Evolutionary conservation across 2,797 vertebrate species (phyloP), one percentile per base, ranked within the genome.

Genomic region (Helostoma temminkii): DNA sequence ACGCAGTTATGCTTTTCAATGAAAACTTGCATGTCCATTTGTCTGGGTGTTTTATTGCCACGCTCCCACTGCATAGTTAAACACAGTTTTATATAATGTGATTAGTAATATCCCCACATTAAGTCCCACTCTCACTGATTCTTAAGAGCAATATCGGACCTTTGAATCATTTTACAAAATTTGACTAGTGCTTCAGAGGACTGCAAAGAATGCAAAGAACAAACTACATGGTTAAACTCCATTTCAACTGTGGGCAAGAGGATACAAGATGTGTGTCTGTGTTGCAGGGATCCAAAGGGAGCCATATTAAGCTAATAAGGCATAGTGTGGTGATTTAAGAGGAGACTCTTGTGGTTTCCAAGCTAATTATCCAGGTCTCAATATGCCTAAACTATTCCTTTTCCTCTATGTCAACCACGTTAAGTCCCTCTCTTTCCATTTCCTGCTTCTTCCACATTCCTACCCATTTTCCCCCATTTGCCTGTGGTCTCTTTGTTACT

Each of bases 331-430:
- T 77, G 78, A 88, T 87, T 85, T 77, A 73, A 74, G 67, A 60
- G 64, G 65, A 70, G 76, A 62, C 78, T 81, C 53, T 6, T 12
- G 61, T 53, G 76, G 74, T 65, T 82, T 71, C 73, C 66, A 58
- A 83, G 76, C 85, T 89, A 84, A 85, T 90, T 84, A 78, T 73
- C 80, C 74, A 64, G 75, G 80, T 83, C 77, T 81, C 64, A 26
- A 34, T 66, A 25, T 58, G 71, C 80, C 82, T 70, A 53, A 79
- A 80, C 50, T 62, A 69, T 82, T 78, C 67, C 57, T 52, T 72
- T 83, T 74, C 64, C 74, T 76, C 54, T 81, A 41, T 16, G 22
- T 74, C 71, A 73, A 69, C 65, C 65, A 19, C 66, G 67, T 55
- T 9, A n/a, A 46, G 52, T 28, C 48, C 56, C 32, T 39, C n/a